Percentiles rank a stretch among this genome's conserved stretches.
These are phyloP conservation scores for Melanostoma mellinum DNA, from an alignment of 2,888 invertebrate genomes.

Conservation along the genomic window DNA sequence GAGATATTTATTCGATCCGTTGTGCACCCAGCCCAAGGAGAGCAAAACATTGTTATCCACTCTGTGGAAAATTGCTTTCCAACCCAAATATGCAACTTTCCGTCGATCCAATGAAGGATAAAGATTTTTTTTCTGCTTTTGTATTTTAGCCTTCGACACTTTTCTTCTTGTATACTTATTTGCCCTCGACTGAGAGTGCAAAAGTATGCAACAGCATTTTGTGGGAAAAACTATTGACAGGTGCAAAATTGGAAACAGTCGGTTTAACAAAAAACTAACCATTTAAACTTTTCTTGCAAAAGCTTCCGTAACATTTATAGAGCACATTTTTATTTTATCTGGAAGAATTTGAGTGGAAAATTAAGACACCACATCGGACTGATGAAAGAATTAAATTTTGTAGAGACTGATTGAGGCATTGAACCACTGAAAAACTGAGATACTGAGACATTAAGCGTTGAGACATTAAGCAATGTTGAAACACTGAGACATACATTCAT, in stretches of 20 bases:
- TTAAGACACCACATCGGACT: too few relatives aligned
- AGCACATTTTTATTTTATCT: too few relatives aligned
- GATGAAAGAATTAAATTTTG: too few relatives aligned
- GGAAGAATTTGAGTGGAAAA: too few relatives aligned
- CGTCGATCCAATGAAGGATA: conserved; percentile 52
- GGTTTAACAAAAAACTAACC: neutral
- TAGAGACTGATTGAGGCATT: too few relatives aligned
- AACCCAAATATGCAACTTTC: conserved; percentile 68
- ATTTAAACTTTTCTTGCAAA: too few relatives aligned
- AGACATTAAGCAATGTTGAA: too few relatives aligned
- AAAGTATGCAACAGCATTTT: conserved; percentile 61
- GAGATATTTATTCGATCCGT: conserved; percentile 43
- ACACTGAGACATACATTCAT: too few relatives aligned
- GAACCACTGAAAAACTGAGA: too few relatives aligned
- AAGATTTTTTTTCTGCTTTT: neutral
- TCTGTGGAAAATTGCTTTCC: conserved; percentile 61
- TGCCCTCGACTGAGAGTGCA: conserved; percentile 34
- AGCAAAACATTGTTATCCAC: conserved; percentile 58
- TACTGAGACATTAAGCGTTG: too few relatives aligned
- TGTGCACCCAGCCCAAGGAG: conserved; percentile 47
- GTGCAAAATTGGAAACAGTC: conserved; percentile 47
- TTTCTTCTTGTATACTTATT: conserved; percentile 19
- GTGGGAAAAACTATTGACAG: conserved; percentile 47
- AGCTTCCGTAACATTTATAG: too few relatives aligned
- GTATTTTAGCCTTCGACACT: conserved; percentile 10